Evolutionary conservation across 2,113 vertebrate genomes (phyloP), one percentile per base, ranked within the genome.

Genomic region (Cinclus cinclus): DNA sequence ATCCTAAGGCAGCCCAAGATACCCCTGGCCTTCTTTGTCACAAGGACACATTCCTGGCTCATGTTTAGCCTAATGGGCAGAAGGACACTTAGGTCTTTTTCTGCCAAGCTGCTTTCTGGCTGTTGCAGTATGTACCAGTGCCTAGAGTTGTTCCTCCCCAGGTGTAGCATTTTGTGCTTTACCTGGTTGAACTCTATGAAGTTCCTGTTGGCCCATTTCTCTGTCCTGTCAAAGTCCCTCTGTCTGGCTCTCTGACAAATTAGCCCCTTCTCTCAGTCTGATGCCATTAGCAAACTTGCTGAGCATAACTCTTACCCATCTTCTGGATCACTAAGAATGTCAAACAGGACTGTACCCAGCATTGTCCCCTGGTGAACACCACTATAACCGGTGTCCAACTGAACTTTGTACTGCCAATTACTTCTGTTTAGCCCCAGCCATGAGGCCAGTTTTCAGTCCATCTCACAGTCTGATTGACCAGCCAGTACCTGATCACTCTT

Each of bases 111-210:
- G 18, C 11, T 56, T 65, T 76, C 41, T 27, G 15, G 6, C 23
- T 49, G 5, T 10, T 30, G 8, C 39, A 46, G 41, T 1, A 0
- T 17, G 17, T 59, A 6, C 15, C 44, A 62, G 16, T 14, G 33
- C 30, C 25, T 25, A 9, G 22, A 9, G 14, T 2, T 75, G 27
- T 10, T 83, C 31, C 6, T 53, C 10, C 15, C 1, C 50, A 44
- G 24, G 18, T 21, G 11, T 55, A 74, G 33, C 8, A 30, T 8
- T 73, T 73, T 50, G 21, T 27, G 39, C 2, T 87, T 74, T 16
- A 19, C 11, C 9, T 49, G 50, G 15, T 8, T 68, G 60, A 87
- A 30, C 7, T 39, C 14, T 13, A 0, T 35, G 41, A 67, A 2
- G 15, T 56, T 67, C 28, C 28, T 46, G 8, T 10, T 13, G 24